Percentiles rank a stretch among this genome's conserved stretches.
Conservation (phyloP, 2,113 vertebrate species). For the Entomyzon cyanotis region DNA sequence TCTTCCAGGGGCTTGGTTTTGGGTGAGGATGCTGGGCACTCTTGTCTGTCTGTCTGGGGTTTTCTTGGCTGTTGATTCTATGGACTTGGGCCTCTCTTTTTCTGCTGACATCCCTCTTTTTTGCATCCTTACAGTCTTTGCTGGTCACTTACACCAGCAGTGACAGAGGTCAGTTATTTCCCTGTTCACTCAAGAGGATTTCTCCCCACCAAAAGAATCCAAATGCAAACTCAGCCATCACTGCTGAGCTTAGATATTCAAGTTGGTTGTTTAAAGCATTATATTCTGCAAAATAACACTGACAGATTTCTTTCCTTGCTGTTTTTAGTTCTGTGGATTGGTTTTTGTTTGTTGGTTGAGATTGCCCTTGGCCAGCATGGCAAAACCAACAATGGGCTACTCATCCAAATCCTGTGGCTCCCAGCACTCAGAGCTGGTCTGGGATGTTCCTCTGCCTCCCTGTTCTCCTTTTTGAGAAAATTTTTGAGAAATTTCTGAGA, state of each 20-base stretch:
- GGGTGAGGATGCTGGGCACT: not conserved
- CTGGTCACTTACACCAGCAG: not conserved
- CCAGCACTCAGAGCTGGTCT: not conserved
- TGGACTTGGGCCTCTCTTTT: not conserved
- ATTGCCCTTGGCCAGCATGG: not conserved
- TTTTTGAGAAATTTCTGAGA: no score
- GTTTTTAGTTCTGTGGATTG: not conserved
- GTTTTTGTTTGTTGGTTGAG: not conserved
- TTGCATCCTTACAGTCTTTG: not conserved
- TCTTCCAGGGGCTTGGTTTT: not conserved
- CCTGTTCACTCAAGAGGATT: not conserved
- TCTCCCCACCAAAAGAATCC: not conserved
- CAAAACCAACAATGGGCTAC: not conserved
- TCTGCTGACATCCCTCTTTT: not conserved
- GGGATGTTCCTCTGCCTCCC: not conserved
- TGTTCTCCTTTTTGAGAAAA: not conserved
- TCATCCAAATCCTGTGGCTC: not conserved
- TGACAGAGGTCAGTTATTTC: not conserved
- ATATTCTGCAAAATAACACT: not conserved
- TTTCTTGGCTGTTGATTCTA: not conserved
- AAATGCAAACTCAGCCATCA: not conserved
- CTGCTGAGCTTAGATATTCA: not conserved
- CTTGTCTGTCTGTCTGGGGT: rapidly evolving
- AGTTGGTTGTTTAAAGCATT: not conserved
- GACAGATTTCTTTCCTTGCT: not conserved